Evolutionary conservation across 2,888 invertebrate species (phyloP), one percentile per base, ranked within the genome.

Genomic region (Melanchra persicariae): DNA sequence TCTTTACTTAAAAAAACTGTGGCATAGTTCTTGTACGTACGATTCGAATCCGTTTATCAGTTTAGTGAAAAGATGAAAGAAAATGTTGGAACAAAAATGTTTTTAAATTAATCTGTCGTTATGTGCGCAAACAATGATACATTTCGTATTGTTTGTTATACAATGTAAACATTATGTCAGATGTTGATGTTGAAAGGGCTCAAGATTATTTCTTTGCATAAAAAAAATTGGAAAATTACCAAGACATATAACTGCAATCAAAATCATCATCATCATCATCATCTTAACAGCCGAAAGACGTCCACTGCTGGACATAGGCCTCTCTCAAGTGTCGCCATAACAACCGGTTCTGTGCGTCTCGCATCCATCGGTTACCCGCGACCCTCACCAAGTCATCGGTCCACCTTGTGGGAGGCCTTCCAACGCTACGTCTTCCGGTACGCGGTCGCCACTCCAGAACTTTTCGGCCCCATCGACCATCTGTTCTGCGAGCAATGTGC

Each of bases 81-180:
- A 54, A 43, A 66, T n/a, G 19, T 17, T 22, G 8, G 0, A 34
- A 49, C 60, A 37, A n/a, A 40, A 60, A 63, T 64, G 75, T 45
- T 54, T 19, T 30, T 22, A 34, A 72, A 57, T 7, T 34, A 24
- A 34, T 68, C 9, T 40, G 3, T 12, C 24, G 7, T 55, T 55
- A 54, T 65, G 45, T 24, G 19, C 54, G 7, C n/a, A 76, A 47
- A 55, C 54, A 67, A 26, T 40, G 34, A 43, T 34, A 73, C 22
- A 63, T 74, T 10, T 74, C 10, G 17, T 40, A 12, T 17, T 22
- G 3, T 22, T 26, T 22, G 3, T 22, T 22, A 52, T 22, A 34
- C 19, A 9, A 52, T 30, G 30, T 40, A 57, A 69, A 69, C 49
- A 57, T 8, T 49, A n/a, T n/a, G 22, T 10, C 26, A 19, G 55